Conservation (phyloP, 2,797 vertebrate species). For the Simalia tracyae region DNA sequence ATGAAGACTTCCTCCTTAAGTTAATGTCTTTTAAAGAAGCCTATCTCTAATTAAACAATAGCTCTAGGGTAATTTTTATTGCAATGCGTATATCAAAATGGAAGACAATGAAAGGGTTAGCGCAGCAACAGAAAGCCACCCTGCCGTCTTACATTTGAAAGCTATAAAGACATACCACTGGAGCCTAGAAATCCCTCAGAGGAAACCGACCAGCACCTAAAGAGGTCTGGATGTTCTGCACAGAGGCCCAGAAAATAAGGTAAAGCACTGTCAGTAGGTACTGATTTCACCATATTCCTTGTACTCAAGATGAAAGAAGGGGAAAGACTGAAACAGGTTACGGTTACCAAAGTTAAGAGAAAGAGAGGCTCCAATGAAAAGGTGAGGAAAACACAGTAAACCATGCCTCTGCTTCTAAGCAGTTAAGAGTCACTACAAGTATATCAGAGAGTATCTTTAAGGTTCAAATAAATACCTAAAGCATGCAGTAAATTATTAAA, state of each 20-base stretch:
- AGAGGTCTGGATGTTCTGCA: conserved; percentile 71
- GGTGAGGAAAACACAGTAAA: conserved; percentile 44
- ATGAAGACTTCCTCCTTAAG: not conserved
- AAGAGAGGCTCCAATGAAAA: conserved; percentile 41
- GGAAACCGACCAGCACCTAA: conserved; percentile 74
- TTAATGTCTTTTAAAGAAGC: conserved; percentile 3
- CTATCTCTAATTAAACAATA: conserved; percentile 40
- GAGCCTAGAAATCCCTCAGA: conserved; percentile 75
- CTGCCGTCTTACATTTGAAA: conserved; percentile 67
- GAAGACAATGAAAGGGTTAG: conserved; percentile 76
- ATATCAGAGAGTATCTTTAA: conserved; percentile 26
- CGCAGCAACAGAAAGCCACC: conserved; percentile 66
- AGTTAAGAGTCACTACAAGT: conserved; percentile 50
- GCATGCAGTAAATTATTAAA: conserved; percentile 50
- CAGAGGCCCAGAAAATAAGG: conserved; percentile 74
- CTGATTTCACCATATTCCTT: conserved; percentile 72
- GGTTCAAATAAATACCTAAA: conserved; percentile 46
- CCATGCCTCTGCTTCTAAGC: conserved; percentile 71
- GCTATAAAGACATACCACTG: conserved; percentile 72
- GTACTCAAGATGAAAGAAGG: conserved; percentile 69
- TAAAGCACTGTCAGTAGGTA: conserved; percentile 73
- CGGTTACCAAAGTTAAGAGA: conserved; percentile 63
- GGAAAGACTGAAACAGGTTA: conserved; percentile 62
- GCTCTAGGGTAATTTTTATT: conserved; percentile 17
- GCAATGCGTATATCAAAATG: conserved; percentile 18